Evolutionary conservation across 2,888 invertebrate species (phyloP), one percentile per base, ranked within the genome.

Genomic region (Morpho helenor): DNA sequence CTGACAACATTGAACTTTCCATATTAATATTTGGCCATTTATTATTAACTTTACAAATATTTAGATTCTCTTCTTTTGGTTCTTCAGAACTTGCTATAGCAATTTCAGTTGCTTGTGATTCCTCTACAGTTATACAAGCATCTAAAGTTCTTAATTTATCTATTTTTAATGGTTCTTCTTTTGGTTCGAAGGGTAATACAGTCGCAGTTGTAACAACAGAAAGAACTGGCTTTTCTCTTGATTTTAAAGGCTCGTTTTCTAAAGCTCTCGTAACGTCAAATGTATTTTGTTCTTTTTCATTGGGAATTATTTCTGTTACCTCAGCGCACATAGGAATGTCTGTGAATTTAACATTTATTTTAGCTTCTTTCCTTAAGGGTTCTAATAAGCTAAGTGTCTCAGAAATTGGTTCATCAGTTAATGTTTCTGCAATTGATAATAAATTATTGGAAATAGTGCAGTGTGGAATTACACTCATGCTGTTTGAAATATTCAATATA

Each of bases 301-400:
- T 65, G 4, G 60, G 59, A 65, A 69, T 61, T 47, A 69, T 63
- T 56, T 75, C 66, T 42, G 66, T 65, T 16, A 64, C 59, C 60
- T 70, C 64, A 42, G 56, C 50, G 6, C 31, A 31, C 45, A 45
- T n/a, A 10, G 56, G 58, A 43, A 61, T 10, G 47, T 47, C 56
- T 52, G 55, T 43, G 23, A 5, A 3, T 31, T 31, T 39, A 8
- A 61, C 10, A 10, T 58, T 42, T 43, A 61, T 40, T 47, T 58
- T 55, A 39, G 58, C 59, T 52, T 52, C 49, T 22, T 59, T 45
- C 7, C 39, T 49, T 8, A 10, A 9, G 9, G 39, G 2, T 16
- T 61, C 52, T 7, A 49, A 22, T 47, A 52, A 9, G 2, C 45
- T 8, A n/a, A 61, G 8, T 22, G 56, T 56, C 10, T 60, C 57